Evolutionary conservation across 2,797 vertebrate species (phyloP).

Genomic region (Alca torda): DNA sequence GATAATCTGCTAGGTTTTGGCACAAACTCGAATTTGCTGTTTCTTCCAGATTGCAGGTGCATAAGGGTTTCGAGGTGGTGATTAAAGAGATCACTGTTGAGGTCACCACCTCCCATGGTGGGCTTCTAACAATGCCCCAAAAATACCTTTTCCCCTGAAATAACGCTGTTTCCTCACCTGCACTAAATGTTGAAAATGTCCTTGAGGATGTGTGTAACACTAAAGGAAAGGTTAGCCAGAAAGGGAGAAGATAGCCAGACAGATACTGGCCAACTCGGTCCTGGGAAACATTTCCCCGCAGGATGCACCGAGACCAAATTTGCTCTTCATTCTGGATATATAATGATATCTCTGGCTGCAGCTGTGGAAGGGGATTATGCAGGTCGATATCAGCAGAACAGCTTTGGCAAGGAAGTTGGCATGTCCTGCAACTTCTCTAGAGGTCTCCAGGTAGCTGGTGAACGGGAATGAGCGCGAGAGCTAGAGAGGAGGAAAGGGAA

Average conservation of each 20-base stretch:
- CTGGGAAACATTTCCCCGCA: not conserved
- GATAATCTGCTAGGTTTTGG: not conserved
- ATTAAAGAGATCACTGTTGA: not conserved
- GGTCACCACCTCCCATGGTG: not conserved
- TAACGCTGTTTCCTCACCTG: not conserved
- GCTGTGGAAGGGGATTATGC: not conserved
- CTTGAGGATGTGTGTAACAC: not conserved
- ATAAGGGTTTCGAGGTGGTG: not conserved
- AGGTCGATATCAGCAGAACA: not conserved
- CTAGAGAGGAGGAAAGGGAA: not conserved
- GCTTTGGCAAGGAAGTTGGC: not conserved
- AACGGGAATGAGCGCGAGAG: not conserved
- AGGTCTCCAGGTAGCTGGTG: not conserved
- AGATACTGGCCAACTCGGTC: not conserved
- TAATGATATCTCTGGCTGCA: conserved; percentile 31
- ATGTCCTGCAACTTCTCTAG: not conserved
- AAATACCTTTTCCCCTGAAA: not conserved
- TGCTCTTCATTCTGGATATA: not conserved
- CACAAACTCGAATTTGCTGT: not conserved
- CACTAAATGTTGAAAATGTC: not conserved
- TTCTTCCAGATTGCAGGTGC: not conserved
- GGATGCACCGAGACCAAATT: not conserved
- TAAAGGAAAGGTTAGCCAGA: not conserved
- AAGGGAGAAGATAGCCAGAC: not conserved
- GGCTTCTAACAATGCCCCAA: not conserved